Base-by-base conservation (phyloP, 1,140 invertebrate species). In the Lordiphosa clarofinis region DNA sequence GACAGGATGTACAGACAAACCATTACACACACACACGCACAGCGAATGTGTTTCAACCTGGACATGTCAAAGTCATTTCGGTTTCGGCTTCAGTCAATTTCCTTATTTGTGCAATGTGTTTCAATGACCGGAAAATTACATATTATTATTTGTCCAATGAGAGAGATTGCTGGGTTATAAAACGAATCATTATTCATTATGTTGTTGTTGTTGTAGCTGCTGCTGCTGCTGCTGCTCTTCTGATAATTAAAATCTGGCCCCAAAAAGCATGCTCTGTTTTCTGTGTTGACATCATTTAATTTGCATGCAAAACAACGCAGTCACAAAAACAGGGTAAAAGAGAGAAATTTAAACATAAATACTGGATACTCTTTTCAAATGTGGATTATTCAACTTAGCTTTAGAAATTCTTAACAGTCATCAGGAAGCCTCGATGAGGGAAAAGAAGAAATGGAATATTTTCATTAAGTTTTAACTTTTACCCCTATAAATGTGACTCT, bases 81-180 rank as follows among this genome's bases (percentile, higher is more conserved):
- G 43, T 46, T 28, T 46, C 43, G 43, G 43, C 43, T 46, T 46
- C 43, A 46, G 43, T 46, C 43, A 46, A 46, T 46, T 46, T 46
- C 24, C 43, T 46, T 28, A 15, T n/a, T 75, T 81, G 75, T 50
- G 60, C 72, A 82, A 81, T 68, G 49, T 81, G 72, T 75, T 82
- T 82, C 75, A 81, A 81, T 81, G 75, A 68, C 75, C 75, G 75
- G 75, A 81, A 81, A 81, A 81, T 81, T 81, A 81, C 75, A 81
- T 71, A 81, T 68, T 79, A 79, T 73, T 81, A 81, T 81, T 82
- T 81, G 66, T 81, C 71, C 71, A 61, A 72, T 52, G 67, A 50
- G 53, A 46, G 57, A 53, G 38, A 24, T 35, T 44, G 19, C 42
- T 63, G 59, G 59, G 36, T 52, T 44, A 42, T 35, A 56, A 60